Conservation (phyloP, 2,797 vertebrate genomes). For the Caiman crocodilus region DNA sequence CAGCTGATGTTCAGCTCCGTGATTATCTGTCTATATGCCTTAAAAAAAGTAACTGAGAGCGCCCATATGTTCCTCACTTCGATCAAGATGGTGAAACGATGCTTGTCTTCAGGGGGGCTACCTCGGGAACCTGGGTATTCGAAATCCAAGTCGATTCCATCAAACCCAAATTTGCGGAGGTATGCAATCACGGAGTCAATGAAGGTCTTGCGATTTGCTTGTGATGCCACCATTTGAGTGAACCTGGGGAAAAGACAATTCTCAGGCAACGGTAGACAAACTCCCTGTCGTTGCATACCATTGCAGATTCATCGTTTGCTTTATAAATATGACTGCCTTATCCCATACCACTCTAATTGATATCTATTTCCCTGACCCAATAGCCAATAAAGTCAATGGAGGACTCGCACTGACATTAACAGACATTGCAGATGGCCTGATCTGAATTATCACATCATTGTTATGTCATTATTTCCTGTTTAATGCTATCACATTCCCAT, state of each 20-base stretch:
- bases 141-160: slow-evolving; percentile 88
- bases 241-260: slow-evolving; percentile 74
- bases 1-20: no score
- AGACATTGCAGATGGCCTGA: no score
- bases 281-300: neutral
- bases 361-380: no score
- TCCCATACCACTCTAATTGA: no score
- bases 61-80: slow-evolving; percentile 60
- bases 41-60: neutral
- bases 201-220: slow-evolving; percentile 84
- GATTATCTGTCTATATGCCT: no score
- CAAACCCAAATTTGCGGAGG: slow-evolving; percentile 84
- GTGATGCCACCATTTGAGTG: slow-evolving; percentile 81
- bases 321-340: no score
- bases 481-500: no score
- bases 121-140: slow-evolving; percentile 85
- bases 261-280: neutral
- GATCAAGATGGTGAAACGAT: slow-evolving; percentile 82
- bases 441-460: no score
- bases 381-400: no score
- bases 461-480: no score
- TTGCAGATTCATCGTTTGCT: neutral
- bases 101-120: slow-evolving; percentile 83
- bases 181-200: slow-evolving; percentile 85
- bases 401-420: no score